phyloP scores from a whole-genome alignment of 2,888 invertebrate species.

The Apamea crenata region DNA sequence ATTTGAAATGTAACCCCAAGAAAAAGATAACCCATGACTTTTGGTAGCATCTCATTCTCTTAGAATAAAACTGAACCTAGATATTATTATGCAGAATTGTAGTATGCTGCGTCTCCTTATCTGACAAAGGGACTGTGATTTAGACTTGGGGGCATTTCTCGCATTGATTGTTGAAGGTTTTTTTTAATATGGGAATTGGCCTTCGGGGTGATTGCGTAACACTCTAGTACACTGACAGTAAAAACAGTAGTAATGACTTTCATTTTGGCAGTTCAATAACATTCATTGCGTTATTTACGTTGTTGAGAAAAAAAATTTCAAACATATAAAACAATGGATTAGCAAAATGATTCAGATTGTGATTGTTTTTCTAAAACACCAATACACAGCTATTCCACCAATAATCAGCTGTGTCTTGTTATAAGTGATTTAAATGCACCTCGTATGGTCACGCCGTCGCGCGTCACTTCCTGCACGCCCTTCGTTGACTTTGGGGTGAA shows the following conservation, averaged over 20 bases:
- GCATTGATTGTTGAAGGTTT: not conserved
- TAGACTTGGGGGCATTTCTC: not conserved
- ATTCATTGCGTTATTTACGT: too few relatives aligned
- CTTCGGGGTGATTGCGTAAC: too few relatives aligned
- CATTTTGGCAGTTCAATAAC: too few relatives aligned
- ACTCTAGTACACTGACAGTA: too few relatives aligned
- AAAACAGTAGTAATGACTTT: too few relatives aligned
- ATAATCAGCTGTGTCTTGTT: constrained; percentile 39
- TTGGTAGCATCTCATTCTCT: too few relatives aligned
- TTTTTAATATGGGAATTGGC: too few relatives aligned
- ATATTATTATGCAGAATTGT: not conserved
- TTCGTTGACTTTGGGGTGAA: constrained; percentile 1
- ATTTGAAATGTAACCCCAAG: not conserved
- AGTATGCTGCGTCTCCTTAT: not conserved
- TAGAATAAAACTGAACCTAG: too few relatives aligned
- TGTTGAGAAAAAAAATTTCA: too few relatives aligned
- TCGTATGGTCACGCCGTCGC: constrained; percentile 33
- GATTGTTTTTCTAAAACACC: too few relatives aligned
- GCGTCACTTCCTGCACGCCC: constrained; percentile 14
- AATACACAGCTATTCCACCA: not conserved
- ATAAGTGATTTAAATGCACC: constrained; percentile 46
- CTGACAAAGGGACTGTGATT: not conserved
- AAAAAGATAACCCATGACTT: not conserved
- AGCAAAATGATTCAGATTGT: too few relatives aligned
- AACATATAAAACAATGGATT: too few relatives aligned